Evolutionary conservation across 1,140 invertebrate genomes (phyloP), one percentile per base, ranked within the genome.

Genomic region (Dinoponera quadriceps): DNA sequence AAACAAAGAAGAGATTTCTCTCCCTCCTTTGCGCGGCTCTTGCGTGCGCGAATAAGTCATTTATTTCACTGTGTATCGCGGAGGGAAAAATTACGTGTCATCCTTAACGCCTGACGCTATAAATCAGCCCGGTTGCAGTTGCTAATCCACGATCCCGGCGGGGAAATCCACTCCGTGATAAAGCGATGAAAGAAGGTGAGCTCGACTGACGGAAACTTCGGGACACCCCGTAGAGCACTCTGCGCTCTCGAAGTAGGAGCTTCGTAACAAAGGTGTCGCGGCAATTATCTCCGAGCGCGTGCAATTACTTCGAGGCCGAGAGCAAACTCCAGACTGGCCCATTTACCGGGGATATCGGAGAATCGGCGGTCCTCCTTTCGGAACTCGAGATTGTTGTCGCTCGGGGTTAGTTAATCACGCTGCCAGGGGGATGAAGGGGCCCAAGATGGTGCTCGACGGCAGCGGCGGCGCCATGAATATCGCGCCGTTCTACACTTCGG

Each of bases 281-380:
- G 82, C 86, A 91, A 91, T 92, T 91, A 91, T 90, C 84, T 75
- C 74, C 80, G 73, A 86, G 87, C 84, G 90, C 86, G 88, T 90
- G 86, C 88, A 89, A 92, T 91, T 91, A 91, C 87, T 91, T 83
- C 55, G 55, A 73, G 60, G 65, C 44, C 62, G 51, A 71, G 69
- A 81, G 82, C 73, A 90, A 89, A 87, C 85, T 87, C 83, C 75
- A 74, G 83, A 88, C 87, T 68, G 69, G 83, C 75, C 75, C 57
- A 74, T 83, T 65, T 84, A 38, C 81, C 54, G 51, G 82, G 38
- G 84, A 85, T 85, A 84, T 80, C 69, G 85, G 82, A 66, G 80
- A 65, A 44, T 83, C 71, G 75, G 88, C 82, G 44, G 75, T 74
- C 82, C 83, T 85, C 88, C 82, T 87, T 89, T 85, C 73, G 86